A percentile compares a stretch with the other conserved stretches of the same genome.
These are phyloP conservation scores for Thumatha senex DNA, from an alignment of 2,888 invertebrate genomes.

Conservation along the genomic window DNA sequence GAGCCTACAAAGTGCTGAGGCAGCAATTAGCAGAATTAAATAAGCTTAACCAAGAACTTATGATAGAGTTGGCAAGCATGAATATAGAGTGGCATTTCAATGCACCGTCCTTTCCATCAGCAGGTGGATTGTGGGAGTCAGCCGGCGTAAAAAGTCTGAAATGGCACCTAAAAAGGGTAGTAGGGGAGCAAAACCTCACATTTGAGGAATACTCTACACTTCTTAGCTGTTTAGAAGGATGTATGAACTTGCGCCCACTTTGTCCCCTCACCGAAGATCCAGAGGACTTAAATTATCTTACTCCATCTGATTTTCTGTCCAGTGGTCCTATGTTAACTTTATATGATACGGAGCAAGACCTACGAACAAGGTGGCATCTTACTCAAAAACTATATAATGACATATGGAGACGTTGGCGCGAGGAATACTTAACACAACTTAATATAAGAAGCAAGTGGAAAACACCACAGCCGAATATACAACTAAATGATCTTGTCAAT, in stretches of 20 bases:
- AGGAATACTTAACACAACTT: conserved; percentile 3
- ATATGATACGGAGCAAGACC: background rate
- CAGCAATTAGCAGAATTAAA: background rate
- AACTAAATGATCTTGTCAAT: background rate
- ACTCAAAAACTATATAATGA: background rate
- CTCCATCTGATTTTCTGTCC: conserved; percentile 27
- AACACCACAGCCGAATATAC: background rate
- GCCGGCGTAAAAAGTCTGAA: background rate
- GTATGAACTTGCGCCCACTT: conserved; percentile 30
- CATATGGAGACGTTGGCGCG: background rate
- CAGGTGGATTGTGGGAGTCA: background rate
- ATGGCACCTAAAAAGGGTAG: background rate
- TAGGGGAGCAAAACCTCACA: background rate
- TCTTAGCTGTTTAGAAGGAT: conserved; percentile 28
- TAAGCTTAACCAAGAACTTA: background rate
- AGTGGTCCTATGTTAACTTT: background rate
- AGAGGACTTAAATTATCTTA: conserved; percentile 4
- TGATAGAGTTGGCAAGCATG: background rate
- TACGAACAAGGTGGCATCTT: conserved; percentile 1
- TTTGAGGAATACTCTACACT: conserved; percentile 26
- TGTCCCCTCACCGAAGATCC: conserved; percentile 26
- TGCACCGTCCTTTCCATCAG: background rate
- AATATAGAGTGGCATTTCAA: background rate
- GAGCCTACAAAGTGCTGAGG: background rate
- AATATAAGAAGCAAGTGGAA: conserved; percentile 1